Percentiles rank a stretch among this genome's conserved stretches.
Evolutionary conservation across 2,888 invertebrate genomes (phyloP).

Genomic region (Aproaerema taeniolella): DNA sequence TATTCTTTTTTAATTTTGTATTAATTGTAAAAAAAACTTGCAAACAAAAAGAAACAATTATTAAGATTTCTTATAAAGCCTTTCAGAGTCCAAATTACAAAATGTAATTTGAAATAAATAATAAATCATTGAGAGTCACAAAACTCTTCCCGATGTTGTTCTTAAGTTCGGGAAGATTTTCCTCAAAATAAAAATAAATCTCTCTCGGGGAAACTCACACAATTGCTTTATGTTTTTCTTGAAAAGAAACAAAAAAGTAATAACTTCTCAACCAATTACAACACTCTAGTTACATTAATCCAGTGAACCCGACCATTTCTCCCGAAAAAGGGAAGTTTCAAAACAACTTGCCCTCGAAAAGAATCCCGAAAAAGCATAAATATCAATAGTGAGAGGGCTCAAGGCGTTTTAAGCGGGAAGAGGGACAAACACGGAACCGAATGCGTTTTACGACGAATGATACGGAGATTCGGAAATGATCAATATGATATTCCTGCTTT

Average conservation of each 20-base stretch:
- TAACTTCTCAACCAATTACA: constrained; percentile 66
- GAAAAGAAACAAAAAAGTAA: constrained; percentile 59
- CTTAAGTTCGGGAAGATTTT: constrained; percentile 51
- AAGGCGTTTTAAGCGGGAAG: constrained; percentile 43
- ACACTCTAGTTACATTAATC: constrained; percentile 67
- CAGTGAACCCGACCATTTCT: constrained; percentile 48
- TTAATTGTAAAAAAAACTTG: too few species aligned
- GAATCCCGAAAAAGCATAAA: constrained; percentile 61
- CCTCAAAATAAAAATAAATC: constrained; percentile 56
- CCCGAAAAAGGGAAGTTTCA: constrained; percentile 57
- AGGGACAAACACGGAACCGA: constrained; percentile 43
- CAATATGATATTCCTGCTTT: constrained; percentile 42
- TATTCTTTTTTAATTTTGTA: too few species aligned
- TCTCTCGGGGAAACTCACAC: constrained; percentile 47
- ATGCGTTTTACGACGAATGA: constrained; percentile 56
- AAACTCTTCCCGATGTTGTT: constrained; percentile 44
- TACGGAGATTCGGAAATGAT: constrained; percentile 50
- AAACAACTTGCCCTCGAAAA: constrained; percentile 56
- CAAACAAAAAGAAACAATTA: too few species aligned
- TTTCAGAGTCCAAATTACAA: too few species aligned
- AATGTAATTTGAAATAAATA: too few species aligned
- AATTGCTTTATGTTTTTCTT: constrained; percentile 61
- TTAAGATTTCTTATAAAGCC: too few species aligned
- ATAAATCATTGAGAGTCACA: constrained; percentile 45
- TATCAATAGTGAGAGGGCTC: constrained; percentile 58